phyloP scores from a whole-genome alignment of 2,113 vertebrate species.

The Xenopus borealis region DNA sequence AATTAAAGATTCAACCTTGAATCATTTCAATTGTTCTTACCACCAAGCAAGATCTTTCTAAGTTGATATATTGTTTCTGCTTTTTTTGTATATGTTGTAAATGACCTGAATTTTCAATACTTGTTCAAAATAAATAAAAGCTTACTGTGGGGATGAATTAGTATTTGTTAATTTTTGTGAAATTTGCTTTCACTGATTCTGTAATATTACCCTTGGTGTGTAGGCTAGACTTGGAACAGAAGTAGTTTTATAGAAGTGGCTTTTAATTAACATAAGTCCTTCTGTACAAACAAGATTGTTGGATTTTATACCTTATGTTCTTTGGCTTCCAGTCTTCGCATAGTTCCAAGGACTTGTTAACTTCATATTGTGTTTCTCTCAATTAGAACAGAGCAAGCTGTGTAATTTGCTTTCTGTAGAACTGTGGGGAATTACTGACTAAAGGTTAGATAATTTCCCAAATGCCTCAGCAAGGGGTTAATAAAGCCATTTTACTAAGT shows the following conservation, averaged over 20 bases:
- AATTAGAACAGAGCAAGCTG: slow-evolving; percentile 43
- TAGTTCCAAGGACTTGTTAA: slow-evolving; percentile 46
- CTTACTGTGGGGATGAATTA: too few relatives aligned
- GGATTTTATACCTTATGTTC: slow-evolving; percentile 28
- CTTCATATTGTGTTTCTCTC: slow-evolving; percentile 45
- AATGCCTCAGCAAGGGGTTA: slow-evolving; percentile 43
- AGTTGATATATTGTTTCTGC: too few relatives aligned
- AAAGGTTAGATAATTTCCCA: slow-evolving; percentile 46
- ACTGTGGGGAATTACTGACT: slow-evolving; percentile 42
- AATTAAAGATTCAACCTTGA: too few relatives aligned
- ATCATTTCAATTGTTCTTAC: too few relatives aligned
- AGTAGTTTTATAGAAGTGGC: slow-evolving; percentile 8
- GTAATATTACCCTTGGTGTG: neutral
- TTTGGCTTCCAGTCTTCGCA: slow-evolving; percentile 31
- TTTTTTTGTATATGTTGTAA: too few relatives aligned
- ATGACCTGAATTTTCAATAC: too few relatives aligned
- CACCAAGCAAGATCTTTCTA: too few relatives aligned
- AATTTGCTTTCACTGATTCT: neutral
- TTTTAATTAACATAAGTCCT: slow-evolving; percentile 43
- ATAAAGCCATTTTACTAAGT: slow-evolving; percentile 41
- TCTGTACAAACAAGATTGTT: slow-evolving; percentile 36
- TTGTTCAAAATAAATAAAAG: too few relatives aligned
- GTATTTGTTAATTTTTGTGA: too few relatives aligned
- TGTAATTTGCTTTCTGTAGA: slow-evolving; percentile 45
- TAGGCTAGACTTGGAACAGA: slow-evolving; percentile 20